These are phyloP conservation scores for Aegotheles bennettii DNA, from an alignment of 2,113 vertebrate genomes.

Conservation along the genomic window DNA sequence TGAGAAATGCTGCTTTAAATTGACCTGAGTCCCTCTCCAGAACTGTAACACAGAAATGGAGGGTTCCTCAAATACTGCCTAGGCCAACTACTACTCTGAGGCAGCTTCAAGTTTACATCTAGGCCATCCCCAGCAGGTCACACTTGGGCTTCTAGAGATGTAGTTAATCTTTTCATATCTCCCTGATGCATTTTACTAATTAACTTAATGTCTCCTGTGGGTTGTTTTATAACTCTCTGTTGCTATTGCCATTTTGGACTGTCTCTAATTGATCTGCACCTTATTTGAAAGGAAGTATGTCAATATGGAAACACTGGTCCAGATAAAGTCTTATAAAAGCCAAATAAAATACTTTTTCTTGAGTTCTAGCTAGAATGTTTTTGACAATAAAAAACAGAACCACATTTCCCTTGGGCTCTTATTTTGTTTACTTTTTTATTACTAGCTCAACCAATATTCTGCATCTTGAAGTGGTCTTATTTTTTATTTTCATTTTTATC, in stretches of 20 bases:
- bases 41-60: neutral
- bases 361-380: neutral
- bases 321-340: neutral
- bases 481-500: neutral
- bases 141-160: neutral
- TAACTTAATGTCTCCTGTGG: neutral
- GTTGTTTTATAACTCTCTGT: neutral
- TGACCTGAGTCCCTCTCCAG: neutral
- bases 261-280: neutral
- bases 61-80: neutral
- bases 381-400: neutral
- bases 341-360: neutral
- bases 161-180: neutral
- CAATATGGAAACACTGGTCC: neutral
- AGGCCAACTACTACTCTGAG: neutral
- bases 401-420: neutral
- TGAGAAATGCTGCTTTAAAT: neutral
- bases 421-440: neutral
- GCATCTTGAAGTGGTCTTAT: neutral
- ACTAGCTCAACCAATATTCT: neutral
- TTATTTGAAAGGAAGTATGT: neutral
- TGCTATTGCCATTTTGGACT: neutral
- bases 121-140: neutral
- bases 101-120: neutral
- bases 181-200: neutral